Percentiles rank a stretch among this genome's conserved stretches.
Evolutionary conservation across 2,113 vertebrate genomes (phyloP).

Genomic region (Equus quagga): DNA sequence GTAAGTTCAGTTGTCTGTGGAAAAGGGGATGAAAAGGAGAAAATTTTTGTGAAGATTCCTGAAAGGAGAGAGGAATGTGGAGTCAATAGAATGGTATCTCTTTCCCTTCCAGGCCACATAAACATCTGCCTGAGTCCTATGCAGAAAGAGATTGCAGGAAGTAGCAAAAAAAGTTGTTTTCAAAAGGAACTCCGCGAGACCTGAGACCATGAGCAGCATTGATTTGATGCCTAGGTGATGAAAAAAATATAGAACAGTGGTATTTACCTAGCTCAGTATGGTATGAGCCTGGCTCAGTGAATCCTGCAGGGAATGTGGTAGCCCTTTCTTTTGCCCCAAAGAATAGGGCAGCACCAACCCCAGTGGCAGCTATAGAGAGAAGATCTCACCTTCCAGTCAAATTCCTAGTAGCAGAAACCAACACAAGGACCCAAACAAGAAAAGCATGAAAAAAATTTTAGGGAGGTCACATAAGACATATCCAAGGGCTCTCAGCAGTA

Average conservation of each 20-base stretch:
- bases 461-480: not conserved
- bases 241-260: not conserved
- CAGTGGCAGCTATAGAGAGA: not conserved
- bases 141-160: not conserved
- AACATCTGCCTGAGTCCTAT: not conserved
- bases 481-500: not conserved
- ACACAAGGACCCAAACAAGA: not conserved
- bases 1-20: not conserved
- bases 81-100: not conserved
- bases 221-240: not conserved
- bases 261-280: not conserved
- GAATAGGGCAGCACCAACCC: not conserved
- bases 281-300: not conserved
- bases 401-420: not conserved
- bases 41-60: not conserved
- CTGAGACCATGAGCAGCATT: not conserved
- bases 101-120: not conserved
- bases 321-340: not conserved
- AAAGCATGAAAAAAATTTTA: not conserved
- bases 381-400: not conserved
- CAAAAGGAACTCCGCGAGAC: not conserved
- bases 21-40: not conserved
- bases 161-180: not conserved
- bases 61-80: not conserved
- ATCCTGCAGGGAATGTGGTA: not conserved